Conservation (phyloP, 2,113 vertebrate genomes). For the Gobius niger region DNA sequence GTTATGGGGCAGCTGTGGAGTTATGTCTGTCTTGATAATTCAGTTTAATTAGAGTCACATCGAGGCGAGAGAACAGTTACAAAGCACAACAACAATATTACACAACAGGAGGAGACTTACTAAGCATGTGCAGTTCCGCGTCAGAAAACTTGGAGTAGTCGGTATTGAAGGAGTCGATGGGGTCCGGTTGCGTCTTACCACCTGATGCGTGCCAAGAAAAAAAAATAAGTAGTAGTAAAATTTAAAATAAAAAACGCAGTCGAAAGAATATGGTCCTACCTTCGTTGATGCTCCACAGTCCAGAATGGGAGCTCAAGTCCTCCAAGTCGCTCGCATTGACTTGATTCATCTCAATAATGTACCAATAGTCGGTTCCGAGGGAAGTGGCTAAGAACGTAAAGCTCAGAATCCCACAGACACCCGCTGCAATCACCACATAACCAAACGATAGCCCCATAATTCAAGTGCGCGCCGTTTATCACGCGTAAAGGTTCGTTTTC, state of each 20-base stretch:
- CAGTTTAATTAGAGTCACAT: conserved; percentile 10
- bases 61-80: conserved; percentile 2
- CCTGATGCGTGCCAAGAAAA: conserved; percentile 19
- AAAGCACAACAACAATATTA: neutral
- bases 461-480: neutral
- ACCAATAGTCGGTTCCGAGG: conserved; percentile 79
- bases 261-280: conserved; percentile 37
- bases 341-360: conserved; percentile 72
- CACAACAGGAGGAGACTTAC: conserved; percentile 61
- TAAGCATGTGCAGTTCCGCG: conserved; percentile 62
- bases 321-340: conserved; percentile 53
- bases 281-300: conserved; percentile 73
- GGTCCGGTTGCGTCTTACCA: conserved; percentile 34
- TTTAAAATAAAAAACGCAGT: neutral
- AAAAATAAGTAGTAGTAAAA: neutral
- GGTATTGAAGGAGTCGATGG: conserved; percentile 45
- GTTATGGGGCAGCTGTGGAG: conserved; percentile 15
- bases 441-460: conserved; percentile 61
- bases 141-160: conserved; percentile 61
- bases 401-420: conserved; percentile 72
- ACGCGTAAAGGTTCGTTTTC: neutral
- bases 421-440: conserved; percentile 68
- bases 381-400: conserved; percentile 73
- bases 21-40: conserved; percentile 7
- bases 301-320: conserved; percentile 60